Conservation (phyloP, 2,888 invertebrate genomes). For the Liopterus haemorrhoidalis region DNA sequence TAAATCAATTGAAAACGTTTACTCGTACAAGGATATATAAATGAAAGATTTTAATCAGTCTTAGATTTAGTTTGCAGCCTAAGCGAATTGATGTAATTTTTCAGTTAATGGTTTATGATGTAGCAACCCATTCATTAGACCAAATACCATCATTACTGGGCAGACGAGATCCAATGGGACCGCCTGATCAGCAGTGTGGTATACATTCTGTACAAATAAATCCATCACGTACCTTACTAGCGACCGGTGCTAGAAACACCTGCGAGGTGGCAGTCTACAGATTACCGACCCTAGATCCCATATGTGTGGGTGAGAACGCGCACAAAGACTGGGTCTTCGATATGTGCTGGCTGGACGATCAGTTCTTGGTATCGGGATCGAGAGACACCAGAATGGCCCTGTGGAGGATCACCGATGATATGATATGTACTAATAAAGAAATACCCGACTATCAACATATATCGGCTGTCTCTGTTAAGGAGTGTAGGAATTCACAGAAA, state of each 20-base stretch:
- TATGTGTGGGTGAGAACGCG: conserved; percentile 85
- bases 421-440: conserved; percentile 46
- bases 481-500: conserved; percentile 70
- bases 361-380: conserved; percentile 89
- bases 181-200: conserved; percentile 71
- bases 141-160: conserved; percentile 82
- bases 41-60: too few relatives aligned
- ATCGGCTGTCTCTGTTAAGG: conserved; percentile 64
- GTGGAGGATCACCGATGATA: conserved; percentile 67
- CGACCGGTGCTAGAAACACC: conserved; percentile 87
- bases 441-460: conserved; percentile 53
- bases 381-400: conserved; percentile 85
- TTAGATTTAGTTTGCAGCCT: too few relatives aligned
- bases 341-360: conserved; percentile 93
- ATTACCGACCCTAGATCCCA: conserved; percentile 89
- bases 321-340: conserved; percentile 91
- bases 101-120: conserved; percentile 86
- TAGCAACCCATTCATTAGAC: conserved; percentile 76
- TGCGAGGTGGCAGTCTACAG: conserved; percentile 87
- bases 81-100: too few relatives aligned
- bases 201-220: conserved; percentile 93
- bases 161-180: conserved; percentile 51
- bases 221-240: conserved; percentile 82
- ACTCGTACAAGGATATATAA: too few relatives aligned
- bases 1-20: too few relatives aligned